Evolutionary conservation across 2,113 vertebrate genomes (phyloP), one percentile per base, ranked within the genome.

Genomic region (Odocoileus virginianus): DNA sequence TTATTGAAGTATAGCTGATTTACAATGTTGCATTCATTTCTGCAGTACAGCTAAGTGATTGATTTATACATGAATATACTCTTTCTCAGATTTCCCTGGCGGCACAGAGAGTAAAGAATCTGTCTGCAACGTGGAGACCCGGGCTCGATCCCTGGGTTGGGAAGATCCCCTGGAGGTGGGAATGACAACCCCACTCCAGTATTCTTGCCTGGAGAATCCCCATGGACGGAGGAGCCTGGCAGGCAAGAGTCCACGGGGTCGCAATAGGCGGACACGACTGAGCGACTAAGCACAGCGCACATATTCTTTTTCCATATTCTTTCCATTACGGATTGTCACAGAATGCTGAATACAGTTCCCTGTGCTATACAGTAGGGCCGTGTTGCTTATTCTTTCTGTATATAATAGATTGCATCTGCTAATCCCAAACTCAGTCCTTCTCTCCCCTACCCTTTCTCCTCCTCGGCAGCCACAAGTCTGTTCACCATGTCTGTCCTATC

Each of bases 201-300:
- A 21, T 74, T 40, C n/a, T 74, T 74, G 11, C n/a, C 11, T 40
- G 71, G 36, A 74, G 36, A 74, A 74, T 40, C 21, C 21, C 71
- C 11, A 43, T 13, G 71, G 71, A 43, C 71, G 43, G 67, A 74
- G 67, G 21, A 40, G 36, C 36, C 6, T 43, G 71, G 71, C 1
- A 0, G 67, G 36, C 36, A 23, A 74, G 19, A 74, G 11, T 43
- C 36, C 36, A 43, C 3, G 21, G 36, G 36, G 36, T 74, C 21
- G 0, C 10, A 74, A 74, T 12, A 74, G 71, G 3, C 21, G 0
- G 71, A 74, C n/a, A 40, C 0, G 0, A 25, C 71, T 74, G 71
- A 43, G 71, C 2, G 12, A 25, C 36, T 25, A 43, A 13, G 2
- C 17, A 23, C 64, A 71, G 2, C 5, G 17, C n/a, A 36, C 4